Percentiles rank a stretch among this genome's conserved stretches.
Evolutionary conservation across 2,797 vertebrate genomes (phyloP).

Genomic region (Chiroxiphia lanceolata): DNA sequence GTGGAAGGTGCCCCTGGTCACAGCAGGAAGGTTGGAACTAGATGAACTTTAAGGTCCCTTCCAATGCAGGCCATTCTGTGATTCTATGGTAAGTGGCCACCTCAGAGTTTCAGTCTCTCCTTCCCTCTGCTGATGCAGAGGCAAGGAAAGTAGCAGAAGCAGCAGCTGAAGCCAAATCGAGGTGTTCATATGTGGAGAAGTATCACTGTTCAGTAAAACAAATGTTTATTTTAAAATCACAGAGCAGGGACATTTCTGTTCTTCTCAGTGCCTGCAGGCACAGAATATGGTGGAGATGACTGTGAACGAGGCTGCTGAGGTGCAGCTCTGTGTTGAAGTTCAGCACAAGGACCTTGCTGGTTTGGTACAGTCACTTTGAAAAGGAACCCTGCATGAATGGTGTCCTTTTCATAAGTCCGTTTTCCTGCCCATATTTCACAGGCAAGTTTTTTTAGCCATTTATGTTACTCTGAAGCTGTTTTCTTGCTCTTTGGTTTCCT

Average conservation of each 20-base stretch:
- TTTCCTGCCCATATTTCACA: neutral
- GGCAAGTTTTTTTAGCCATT: neutral
- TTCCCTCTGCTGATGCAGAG: neutral
- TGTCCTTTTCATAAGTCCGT: neutral
- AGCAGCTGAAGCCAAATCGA: neutral
- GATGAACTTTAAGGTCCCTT: neutral
- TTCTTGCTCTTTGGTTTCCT: neutral
- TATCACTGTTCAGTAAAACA: neutral
- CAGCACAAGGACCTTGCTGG: accelerated
- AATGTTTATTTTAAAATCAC: neutral
- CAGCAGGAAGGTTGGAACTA: neutral
- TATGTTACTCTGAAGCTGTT: neutral
- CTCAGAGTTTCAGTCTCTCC: neutral
- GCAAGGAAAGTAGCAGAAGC: neutral
- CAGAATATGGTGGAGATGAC: accelerated
- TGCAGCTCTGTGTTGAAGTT: neutral
- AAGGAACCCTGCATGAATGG: neutral
- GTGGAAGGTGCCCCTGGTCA: neutral
- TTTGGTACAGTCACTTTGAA: neutral
- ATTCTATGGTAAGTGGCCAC: neutral
- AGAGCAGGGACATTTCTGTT: neutral
- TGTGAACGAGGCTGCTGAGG: neutral
- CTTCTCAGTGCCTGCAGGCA: neutral
- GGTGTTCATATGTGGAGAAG: neutral
- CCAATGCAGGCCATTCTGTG: neutral